Base-by-base conservation (phyloP, 37 sponge, comb jelly and placozoan genomes). In the Ianthella basta region DNA sequence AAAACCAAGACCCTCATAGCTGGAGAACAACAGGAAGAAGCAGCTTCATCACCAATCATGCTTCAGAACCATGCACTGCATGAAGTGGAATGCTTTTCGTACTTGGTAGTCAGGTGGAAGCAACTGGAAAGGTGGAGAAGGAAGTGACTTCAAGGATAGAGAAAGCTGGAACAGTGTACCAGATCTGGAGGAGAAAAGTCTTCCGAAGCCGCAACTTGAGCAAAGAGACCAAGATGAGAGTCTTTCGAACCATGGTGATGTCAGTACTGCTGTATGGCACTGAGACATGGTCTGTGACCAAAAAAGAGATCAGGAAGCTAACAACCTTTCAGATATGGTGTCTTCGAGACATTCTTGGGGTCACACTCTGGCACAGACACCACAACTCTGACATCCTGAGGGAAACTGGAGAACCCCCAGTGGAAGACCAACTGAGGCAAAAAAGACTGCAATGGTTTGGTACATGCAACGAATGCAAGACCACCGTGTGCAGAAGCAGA, bases 91-190 rank as follows among this genome's bases (percentile, higher is more conserved):
- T 81, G 33, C 34, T 32, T 60, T 63, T 66, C n/a, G n/a, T 24
- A 24, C 29, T 66, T 14, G 68, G 68, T 24, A 66, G 68, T 72
- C 39, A 72, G 41, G 20, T 72, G 23, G 73, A 40, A 37, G 20
- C 32, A 40, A 72, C 21, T 8, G 38, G 14, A 72, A 72, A 29
- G 39, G 8, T 38, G 73, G 36, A 20, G 30, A 19, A 72, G n/a
- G 73, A 72, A 38, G 73, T 72, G 73, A 38, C 8, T 21, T 37
- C 19, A 10, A 72, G 68, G 23, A 13, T 72, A 40, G 30, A 72
- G 37, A 72, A 72, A 37, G 73, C 73, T 19, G 32, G 39, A 13
- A 72, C 40, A 23, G 73, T 72, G 73, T 72, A 72, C 73, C 73
- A 72, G 39, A 72, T 38, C 13, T 72, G 73, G 73, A 6, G 73